A percentile compares a stretch with the other conserved stretches of the same genome.
Evolutionary conservation across 2,797 vertebrate genomes (phyloP).

Genomic region (Thunnus albacares): DNA sequence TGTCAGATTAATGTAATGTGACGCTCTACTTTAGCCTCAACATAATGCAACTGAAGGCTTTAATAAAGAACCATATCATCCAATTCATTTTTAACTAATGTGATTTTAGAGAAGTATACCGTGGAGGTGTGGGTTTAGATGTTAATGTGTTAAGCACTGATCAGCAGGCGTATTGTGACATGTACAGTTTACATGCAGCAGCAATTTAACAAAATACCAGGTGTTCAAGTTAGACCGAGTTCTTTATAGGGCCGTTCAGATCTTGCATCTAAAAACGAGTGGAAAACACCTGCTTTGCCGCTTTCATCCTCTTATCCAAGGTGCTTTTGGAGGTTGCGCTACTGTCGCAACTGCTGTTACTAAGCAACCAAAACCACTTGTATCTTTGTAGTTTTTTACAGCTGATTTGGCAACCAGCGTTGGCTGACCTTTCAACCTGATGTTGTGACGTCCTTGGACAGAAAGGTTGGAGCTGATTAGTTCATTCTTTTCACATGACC

Average conservation of each 20-base stretch:
- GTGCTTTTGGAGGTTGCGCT: too few species aligned
- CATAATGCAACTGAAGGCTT: conserved; percentile 11
- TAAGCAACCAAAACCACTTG: too few species aligned
- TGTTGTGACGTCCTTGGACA: too few species aligned
- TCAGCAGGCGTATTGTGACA: not conserved
- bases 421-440: too few species aligned
- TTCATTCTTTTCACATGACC: too few species aligned
- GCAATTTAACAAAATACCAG: not conserved
- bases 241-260: not conserved
- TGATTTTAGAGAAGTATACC: conserved; percentile 6
- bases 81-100: not conserved
- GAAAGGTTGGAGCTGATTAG: too few species aligned
- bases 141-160: conserved; percentile 8
- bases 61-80: conserved; percentile 22
- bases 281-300: too few species aligned
- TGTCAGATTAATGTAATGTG: conserved; percentile 10
- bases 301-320: too few species aligned
- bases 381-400: too few species aligned
- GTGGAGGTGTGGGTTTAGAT: not conserved
- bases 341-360: too few species aligned
- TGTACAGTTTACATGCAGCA: not conserved
- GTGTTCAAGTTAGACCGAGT: not conserved
- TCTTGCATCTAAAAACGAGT: too few species aligned
- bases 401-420: too few species aligned
- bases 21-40: not conserved